phyloP scores from a whole-genome alignment of 2,113 vertebrate genomes.

The Tautogolabrus adspersus region DNA sequence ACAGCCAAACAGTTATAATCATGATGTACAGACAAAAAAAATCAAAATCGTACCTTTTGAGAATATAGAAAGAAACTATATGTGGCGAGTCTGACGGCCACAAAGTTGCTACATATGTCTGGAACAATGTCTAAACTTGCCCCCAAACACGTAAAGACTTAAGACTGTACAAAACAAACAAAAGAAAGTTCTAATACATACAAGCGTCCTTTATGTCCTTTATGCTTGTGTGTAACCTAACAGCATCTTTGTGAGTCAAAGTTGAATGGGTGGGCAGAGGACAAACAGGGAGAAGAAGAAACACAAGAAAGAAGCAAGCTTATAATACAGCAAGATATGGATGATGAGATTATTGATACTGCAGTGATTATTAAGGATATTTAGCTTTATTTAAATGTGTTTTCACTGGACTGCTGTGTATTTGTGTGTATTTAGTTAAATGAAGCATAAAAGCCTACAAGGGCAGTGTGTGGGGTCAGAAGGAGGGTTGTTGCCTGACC shows the following conservation, averaged over 20 bases:
- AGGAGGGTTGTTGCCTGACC: neutral
- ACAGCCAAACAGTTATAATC: conserved; percentile 67
- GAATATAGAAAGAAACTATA: conserved; percentile 45
- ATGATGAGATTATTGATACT: conserved; percentile 36
- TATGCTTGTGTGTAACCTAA: conserved; percentile 36
- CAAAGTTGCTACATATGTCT: conserved; percentile 82
- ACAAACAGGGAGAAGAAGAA: conserved; percentile 6
- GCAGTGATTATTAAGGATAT: neutral
- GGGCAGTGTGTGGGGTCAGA: conserved; percentile 5
- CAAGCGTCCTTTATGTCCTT: conserved; percentile 45
- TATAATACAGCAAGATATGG: conserved; percentile 47
- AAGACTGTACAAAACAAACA: conserved; percentile 57
- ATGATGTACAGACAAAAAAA: conserved; percentile 59
- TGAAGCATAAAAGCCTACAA: conserved; percentile 8
- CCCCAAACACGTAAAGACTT: conserved; percentile 35
- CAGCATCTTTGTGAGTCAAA: conserved; percentile 60
- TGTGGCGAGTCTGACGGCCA: conserved; percentile 53
- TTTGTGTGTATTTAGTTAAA: conserved; percentile 8
- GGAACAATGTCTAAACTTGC: conserved; percentile 45
- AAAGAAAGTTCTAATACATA: conserved; percentile 37
- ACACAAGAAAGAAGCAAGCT: conserved; percentile 7
- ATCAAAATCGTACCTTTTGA: conserved; percentile 23
- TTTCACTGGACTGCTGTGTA: conserved; percentile 14
- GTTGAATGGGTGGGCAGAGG: conserved; percentile 32
- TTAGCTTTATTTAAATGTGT: neutral